Evolutionary conservation across 2,113 vertebrate species (phyloP), one percentile per base, ranked within the genome.

Genomic region (Conger conger): DNA sequence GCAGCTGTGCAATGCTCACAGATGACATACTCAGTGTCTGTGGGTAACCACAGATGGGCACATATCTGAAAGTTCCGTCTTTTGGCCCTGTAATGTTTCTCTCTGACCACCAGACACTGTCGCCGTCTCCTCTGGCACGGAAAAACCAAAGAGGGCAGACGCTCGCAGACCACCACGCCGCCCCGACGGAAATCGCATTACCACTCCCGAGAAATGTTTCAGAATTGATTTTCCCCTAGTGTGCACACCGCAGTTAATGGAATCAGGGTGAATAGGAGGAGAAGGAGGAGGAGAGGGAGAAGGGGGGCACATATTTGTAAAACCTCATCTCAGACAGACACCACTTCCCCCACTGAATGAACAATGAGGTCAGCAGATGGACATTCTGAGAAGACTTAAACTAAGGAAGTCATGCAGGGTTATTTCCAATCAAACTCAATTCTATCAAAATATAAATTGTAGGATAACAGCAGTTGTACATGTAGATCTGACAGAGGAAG

Each of bases 221-320:
- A 33, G n/a, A 73, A 73, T 73, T 73, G 68, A 73, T 73, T 73
- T 73, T 73, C 27, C 68, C n/a, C 68, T 15, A 27, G 68, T 73
- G 42, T 84, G 50, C 83, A 79, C 76, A 84, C 78, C 33, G 77
- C 50, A 20, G 33, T 45, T 50, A 84, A 84, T 79, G 83, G 83
- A 77, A 78, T 78, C 73, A 54, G 76, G 68, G 76, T 16, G 16
- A 57, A n/a, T 27, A 33, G 23, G 35, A 36, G 30, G 15, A 50
- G 45, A 13, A 15, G 45, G 11, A 50, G 45, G 16, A 6, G 57
- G 16, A 54, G 40, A 36, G 30, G 33, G 45, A 35, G n/a, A 33
- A 20, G 57, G 57, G 57, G 57, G 57, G 17, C 20, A 63, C 0
- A 27, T 54, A 77, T 37, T 5, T 84, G 73, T 0, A 17, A 45